A percentile compares a stretch with the other conserved stretches of the same genome.
Conservation (phyloP, 2,888 invertebrate species). For the Drosophila subsilvestris region DNA sequence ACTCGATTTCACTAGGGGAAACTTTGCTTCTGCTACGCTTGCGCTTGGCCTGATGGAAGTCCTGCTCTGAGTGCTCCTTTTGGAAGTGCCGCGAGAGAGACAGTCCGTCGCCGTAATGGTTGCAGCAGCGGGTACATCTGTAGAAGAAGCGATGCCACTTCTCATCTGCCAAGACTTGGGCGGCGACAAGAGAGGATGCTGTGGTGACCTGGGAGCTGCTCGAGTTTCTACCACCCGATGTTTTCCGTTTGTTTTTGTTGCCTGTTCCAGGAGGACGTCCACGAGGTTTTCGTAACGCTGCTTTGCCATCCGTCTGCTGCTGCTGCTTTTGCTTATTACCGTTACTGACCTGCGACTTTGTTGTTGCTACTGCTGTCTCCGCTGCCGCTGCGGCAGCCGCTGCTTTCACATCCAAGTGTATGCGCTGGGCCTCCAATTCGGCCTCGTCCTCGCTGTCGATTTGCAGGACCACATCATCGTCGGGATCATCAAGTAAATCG, state of each 20-base stretch:
- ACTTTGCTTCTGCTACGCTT: constrained; percentile 49
- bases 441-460: constrained; percentile 82
- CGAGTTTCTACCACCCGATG: constrained; percentile 10
- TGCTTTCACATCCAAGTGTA: constrained; percentile 72
- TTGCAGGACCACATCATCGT: constrained; percentile 71
- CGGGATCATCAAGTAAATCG: constrained; percentile 69
- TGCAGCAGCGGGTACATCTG: constrained; percentile 31
- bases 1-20: constrained; percentile 26
- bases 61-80: constrained; percentile 14
- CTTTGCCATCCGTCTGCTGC: constrained; percentile 13
- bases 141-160: constrained; percentile 30
- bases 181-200: constrained; percentile 29
- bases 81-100: constrained; percentile 37
- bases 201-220: constrained; percentile 12
- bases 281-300: constrained; percentile 58
- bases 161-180: constrained; percentile 39
- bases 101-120: constrained; percentile 28
- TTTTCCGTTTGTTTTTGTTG: constrained; percentile 13
- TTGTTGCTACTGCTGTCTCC: constrained; percentile 28
- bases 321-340: constrained; percentile 26
- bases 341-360: constrained; percentile 42
- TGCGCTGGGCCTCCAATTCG: constrained; percentile 80
- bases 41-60: constrained; percentile 11
- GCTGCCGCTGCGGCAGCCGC: constrained; percentile 48
- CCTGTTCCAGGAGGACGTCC: constrained; percentile 56